Percentiles rank a stretch among this genome's conserved stretches.
These are phyloP conservation scores for Oryzias javanicus DNA, from an alignment of 2,113 vertebrate genomes.

Conservation along the genomic window DNA sequence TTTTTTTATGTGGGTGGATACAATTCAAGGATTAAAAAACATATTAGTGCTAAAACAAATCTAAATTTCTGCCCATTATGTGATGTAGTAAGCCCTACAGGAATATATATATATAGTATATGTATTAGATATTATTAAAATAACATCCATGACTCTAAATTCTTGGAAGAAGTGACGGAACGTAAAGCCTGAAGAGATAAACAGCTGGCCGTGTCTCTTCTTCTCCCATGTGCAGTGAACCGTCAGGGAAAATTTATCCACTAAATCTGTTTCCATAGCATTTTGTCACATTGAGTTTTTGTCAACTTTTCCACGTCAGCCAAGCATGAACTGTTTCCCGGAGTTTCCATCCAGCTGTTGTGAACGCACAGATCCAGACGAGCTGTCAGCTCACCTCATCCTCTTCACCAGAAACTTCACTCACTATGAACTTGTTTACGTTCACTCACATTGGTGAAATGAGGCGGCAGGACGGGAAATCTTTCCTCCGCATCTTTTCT, in stretches of 20 bases:
- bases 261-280: slow-evolving; percentile 6
- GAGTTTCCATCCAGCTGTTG: not conserved
- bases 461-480: too few relatives aligned
- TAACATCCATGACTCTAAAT: not conserved
- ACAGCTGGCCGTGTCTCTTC: not conserved
- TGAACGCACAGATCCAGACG: not conserved
- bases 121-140: not conserved
- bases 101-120: too few relatives aligned
- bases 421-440: not conserved
- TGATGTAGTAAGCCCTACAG: too few relatives aligned
- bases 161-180: not conserved
- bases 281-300: slow-evolving; percentile 2
- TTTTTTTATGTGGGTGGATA: too few relatives aligned
- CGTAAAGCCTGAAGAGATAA: not conserved
- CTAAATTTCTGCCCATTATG: too few relatives aligned
- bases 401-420: not conserved
- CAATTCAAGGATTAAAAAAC: too few relatives aligned
- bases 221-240: not conserved
- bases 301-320: slow-evolving; percentile 5
- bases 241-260: slow-evolving; percentile 6
- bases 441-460: too few relatives aligned
- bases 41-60: too few relatives aligned
- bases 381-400: too few relatives aligned
- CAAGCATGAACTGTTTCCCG: not conserved
- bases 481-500: not conserved